Evolutionary conservation across 2,888 invertebrate genomes (phyloP), one percentile per base, ranked within the genome.

Genomic region (Poecilus cupreus): DNA sequence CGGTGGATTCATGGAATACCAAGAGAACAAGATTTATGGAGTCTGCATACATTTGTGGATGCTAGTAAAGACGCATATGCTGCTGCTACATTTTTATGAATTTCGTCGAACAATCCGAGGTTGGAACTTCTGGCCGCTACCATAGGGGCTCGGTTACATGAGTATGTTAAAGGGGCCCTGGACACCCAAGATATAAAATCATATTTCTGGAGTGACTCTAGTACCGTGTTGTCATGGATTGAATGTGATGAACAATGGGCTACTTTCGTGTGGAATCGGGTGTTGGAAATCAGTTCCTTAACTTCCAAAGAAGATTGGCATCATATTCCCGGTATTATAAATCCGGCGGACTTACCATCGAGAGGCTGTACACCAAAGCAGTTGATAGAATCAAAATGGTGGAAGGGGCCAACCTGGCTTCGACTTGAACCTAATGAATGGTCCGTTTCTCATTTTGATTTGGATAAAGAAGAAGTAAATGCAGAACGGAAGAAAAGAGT

Each of bases 101-200:
- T 37, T 8, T 37, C 24, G 6, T 11, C n/a, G 3, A 11, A 68
- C 4, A 20, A 6, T 70, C 86, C 86, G 0, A 77, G 86, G 18
- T 76, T 88, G n/a, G 86, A 87, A 82, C 79, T 87, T 37, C 51
- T 87, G 32, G 86, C 83, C 6, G 85, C 85, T n/a, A 81, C 84
- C 10, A 85, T 87, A 32, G 85, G 83, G 16, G 84, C 83, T 1
- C 68, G 86, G 72, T 68, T 86, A n/a, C 18, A 39, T 13, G 10
- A 10, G 2, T 4, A 32, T 4, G 13, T 68, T 3, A 24, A n/a
- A 18, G 22, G 85, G 5, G 75, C 80, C 8, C 39, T 80, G n/a
- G 32, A 82, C 22, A 22, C 82, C 22, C 46, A 82, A 68, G 76
- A 76, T 6, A 32, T 24, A 16, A 10, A 32, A 37, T 37, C 37